Base-by-base conservation (phyloP, 2,113 vertebrate genomes). In the Bombycilla garrulus region DNA sequence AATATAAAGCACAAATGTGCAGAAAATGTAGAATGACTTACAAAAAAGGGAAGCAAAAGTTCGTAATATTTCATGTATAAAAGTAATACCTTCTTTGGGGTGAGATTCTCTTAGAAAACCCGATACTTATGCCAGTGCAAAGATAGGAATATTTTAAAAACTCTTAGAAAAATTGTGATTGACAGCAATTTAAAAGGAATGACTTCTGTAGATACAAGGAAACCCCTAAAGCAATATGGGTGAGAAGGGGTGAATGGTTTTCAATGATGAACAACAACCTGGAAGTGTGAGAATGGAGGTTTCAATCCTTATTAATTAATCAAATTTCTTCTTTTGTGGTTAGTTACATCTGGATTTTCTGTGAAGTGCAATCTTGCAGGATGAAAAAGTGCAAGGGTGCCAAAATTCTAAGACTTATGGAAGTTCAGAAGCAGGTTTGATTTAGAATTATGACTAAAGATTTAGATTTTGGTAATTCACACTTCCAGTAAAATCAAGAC, bases 1-100 rank as follows among this genome's bases (percentile, higher is more conserved):
- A 98, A 88, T 98, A 96, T 98, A 97, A 98, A 98, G 98, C 98
- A 98, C 98, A 98, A 98, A 98, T 73, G 98, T 98, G 98, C 98
- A 98, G 97, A 98, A 98, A 98, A 90, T 98, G 97, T 98, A 98
- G 97, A 97, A 97, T 97, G 98, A 97, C 98, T 98, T 98, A 97
- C 98, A 97, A 97, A 96, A 96, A 97, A 98, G 97, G 98, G 97
- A 98, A 98, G 92, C 97, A 94, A 97, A 97, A 92, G 95, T 97
- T 97, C 98, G 5, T 98, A 97, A 96, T 97, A 94, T 97, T 97
- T 97, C 98, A 95, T 98, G 97, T 98, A 98, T 98, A 96, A 97
- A 97, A 98, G 97, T 98, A 98, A 98, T 98, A 98, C 95, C 96
- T 97, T 95, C 96, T 94, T 97, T 94, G 96, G 97, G 97, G 96